phyloP scores from a whole-genome alignment of 2,888 invertebrate species.

The Rhagonycha lutea region DNA sequence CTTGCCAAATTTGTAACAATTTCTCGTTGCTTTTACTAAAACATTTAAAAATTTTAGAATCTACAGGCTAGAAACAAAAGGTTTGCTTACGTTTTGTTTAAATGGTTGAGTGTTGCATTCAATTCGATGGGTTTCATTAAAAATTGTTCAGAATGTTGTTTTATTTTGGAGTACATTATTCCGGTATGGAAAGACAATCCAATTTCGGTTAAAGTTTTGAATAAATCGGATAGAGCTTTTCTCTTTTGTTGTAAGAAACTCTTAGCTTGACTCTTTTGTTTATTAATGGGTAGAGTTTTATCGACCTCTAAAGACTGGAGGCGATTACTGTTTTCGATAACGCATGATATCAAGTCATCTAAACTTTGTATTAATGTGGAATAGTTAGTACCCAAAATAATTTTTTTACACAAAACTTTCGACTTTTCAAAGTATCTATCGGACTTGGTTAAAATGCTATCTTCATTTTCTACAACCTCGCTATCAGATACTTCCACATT shows the following conservation, averaged over 20 bases:
- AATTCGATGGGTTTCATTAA: constrained; percentile 74
- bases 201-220: constrained; percentile 73
- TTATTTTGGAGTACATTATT: constrained; percentile 62
- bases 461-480: background rate
- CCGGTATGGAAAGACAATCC: constrained; percentile 86
- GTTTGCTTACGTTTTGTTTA: constrained; percentile 52
- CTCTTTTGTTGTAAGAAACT: constrained; percentile 84
- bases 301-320: constrained; percentile 67
- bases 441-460: constrained; percentile 33
- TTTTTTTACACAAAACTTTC: constrained; percentile 66
- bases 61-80: background rate
- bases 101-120: constrained; percentile 57
- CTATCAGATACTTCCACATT: constrained; percentile 8
- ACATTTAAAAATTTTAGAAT: background rate
- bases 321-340: constrained; percentile 71
- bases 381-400: constrained; percentile 62
- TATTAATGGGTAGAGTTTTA: constrained; percentile 62
- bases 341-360: constrained; percentile 67
- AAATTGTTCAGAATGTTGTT: constrained; percentile 60
- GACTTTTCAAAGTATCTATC: constrained; percentile 61
- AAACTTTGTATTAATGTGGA: constrained; percentile 65
- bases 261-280: constrained; percentile 79
- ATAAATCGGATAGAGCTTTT: constrained; percentile 83
- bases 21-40: constrained; percentile 45
- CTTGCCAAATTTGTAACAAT: constrained; percentile 67